A percentile compares a stretch with the other conserved stretches of the same genome.
Evolutionary conservation across 2,113 vertebrate species (phyloP).

Genomic region (Panurus biarmicus): DNA sequence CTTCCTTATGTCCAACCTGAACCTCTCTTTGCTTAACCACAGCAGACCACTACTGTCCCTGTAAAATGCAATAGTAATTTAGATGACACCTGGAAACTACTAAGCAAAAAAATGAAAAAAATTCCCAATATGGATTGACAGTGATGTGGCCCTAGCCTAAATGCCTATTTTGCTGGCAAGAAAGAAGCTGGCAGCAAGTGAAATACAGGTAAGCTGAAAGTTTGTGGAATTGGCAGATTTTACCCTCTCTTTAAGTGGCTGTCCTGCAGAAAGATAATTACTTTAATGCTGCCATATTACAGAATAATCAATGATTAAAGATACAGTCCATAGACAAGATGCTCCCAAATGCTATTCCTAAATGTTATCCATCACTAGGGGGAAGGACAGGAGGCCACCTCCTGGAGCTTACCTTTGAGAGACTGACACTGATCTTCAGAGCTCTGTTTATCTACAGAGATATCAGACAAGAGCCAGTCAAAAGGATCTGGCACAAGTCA

Average conservation of each 20-base stretch:
- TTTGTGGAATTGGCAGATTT: background rate
- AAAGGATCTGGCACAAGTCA: background rate
- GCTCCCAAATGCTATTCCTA: background rate
- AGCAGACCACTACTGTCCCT: background rate
- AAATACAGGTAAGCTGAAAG: accelerated
- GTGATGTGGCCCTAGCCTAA: background rate
- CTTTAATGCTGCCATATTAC: background rate
- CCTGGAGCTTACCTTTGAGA: background rate
- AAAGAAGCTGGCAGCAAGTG: background rate
- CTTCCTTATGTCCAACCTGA: background rate
- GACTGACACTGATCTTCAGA: background rate
- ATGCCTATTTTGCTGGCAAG: background rate
- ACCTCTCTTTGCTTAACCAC: background rate
- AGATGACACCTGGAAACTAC: background rate
- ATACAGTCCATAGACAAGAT: background rate
- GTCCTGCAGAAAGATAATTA: background rate
- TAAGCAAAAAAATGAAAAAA: background rate
- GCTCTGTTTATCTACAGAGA: background rate
- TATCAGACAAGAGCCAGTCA: background rate
- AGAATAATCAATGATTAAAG: background rate
- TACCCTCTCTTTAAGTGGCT: too few species aligned
- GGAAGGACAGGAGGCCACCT: background rate
- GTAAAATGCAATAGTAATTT: background rate
- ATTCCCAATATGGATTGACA: background rate
- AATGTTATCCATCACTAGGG: background rate